Base-by-base conservation (phyloP, 2,113 vertebrate species). In the Halichoerus grypus region DNA sequence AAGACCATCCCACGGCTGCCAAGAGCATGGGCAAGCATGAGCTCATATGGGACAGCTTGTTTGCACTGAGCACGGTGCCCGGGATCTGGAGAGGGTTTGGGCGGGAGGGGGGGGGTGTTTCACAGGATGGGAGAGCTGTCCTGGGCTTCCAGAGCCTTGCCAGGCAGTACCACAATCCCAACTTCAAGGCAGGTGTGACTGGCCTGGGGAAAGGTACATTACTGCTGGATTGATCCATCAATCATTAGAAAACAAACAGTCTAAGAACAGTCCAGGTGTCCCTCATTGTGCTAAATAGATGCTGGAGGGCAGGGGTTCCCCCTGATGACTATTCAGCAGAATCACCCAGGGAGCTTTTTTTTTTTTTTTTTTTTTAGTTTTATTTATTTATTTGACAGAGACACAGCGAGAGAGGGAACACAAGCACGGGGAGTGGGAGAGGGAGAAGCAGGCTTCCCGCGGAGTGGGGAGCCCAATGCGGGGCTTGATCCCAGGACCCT, bases 201-300 rank as follows among this genome's bases (percentile, higher is more conserved):
- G 83, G 92, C 80, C 57, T 51, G 72, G 76, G 94, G 95, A 83
- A 57, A 59, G 26, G 18, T 4, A 49, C 3, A 11, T 24, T 46
- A 39, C 61, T 92, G 80, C 84, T 57, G 83, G 92, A 96, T 92
- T 86, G 79, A 94, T 79, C 86, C 86, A 95, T 97, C 96, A 94
- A 88, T 97, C 95, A 88, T 91, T 92, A 76, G 76, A 88, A 96
- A 95, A 93, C 88, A 95, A 96, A 95, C 49, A 61, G 87, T 51
- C 69, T 71, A 80, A 80, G 96, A 97, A 76, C 0, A 12, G 53
- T 36, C 39, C 95, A 94, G 95, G 96, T 95, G 95, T 96, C 97
- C 91, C 59, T 31, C 53, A 11, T 55, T 22, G 36, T 33, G 55
- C 83, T 91, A 81, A 97, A 76, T 46, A 84, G 83, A 88, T 65